Evolutionary conservation across 2,113 vertebrate species (phyloP), one percentile per base, ranked within the genome.

Genomic region (Dasyurus viverrinus): DNA sequence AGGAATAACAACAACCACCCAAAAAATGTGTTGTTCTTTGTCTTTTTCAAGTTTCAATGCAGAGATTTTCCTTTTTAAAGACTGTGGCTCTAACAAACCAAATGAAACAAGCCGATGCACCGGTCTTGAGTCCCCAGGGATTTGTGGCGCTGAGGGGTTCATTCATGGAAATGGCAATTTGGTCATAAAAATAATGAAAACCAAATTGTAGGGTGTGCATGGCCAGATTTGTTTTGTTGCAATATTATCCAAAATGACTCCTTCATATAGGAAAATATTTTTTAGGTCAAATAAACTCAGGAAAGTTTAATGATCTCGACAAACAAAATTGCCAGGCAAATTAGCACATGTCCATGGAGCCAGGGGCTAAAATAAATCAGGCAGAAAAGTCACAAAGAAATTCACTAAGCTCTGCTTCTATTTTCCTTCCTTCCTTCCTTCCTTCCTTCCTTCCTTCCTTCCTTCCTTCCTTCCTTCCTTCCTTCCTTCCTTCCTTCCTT

Each of bases 171-270:
- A 96, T 96, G 95, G 89, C 92, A 90, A 94, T 54, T 94, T 97
- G 93, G 54, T 97, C 94, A 97, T 95, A 95, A 97, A 97, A 93
- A 54, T 95, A 97, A 97, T 97, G 96, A 95, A 97, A 98, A 96
- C 50, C 95, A 97, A 97, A 95, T 93, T 89, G 36, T 92, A 95
- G 94, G 93, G 94, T 95, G 57, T 96, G 30, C 36, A 7, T 93
- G 93, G 68, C 54, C 93, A 97, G 96, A 76, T 96, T 93, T 54
- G 84, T 90, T 95, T 96, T 96, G 89, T 94, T 97, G 92, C 14
- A 94, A 42, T 95, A 97, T 95, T 96, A 92, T 76, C 94, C 92
- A 97, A 97, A 97, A 97, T 96, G 36, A 95, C 90, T 96, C 91
- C 68, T 96, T 97, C 84, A 57, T 96, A 94, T 97, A 91, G 96